Evolutionary conservation across 1,140 invertebrate species (phyloP), one percentile per base, ranked within the genome.

Genomic region (Ceratina calcarata): DNA sequence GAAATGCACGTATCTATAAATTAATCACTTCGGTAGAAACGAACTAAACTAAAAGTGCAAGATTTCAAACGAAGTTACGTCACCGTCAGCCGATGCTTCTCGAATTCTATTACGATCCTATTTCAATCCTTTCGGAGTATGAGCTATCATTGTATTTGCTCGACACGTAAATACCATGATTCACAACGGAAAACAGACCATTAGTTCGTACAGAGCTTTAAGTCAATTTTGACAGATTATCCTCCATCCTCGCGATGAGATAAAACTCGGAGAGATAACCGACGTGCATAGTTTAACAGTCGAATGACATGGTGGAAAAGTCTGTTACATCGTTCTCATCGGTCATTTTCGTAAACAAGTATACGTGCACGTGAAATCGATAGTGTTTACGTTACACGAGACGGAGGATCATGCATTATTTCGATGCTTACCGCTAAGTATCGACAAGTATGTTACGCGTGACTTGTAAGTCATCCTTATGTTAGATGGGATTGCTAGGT

Each of bases 391-490:
- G 60, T 72, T 71, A 64, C 3, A 24, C 20, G 18, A 24, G 3
- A 65, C 49, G 15, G 69, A 37, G 18, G 18, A 78, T 64, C 32
- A 1, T 15, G 27, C 12, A 18, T 65, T 82, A 66, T 64, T 71
- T 78, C 32, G 57, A 61, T 27, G 24, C 18, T 6, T 2, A 18
- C 15, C 20, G 45, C 18, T 10, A 76, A 82, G 53, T 88, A 90
- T 88, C 78, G 87, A 82, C 80, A 73, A 49, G 51, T 61, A 64
- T 55, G 37, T 18, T 37, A 7, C 62, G 64, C 27, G 53, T 15
- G 69, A 90, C 84, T 89, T 90, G 78, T 90, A 90, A 75, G 89
- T 88, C 83, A 83, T 90, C 87, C n/a, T n/a, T n/a, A n/a, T n/a
- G 49, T 75, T 71, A 71, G 27, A 60, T 61, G 57, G 37, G 6